Evolutionary conservation across 2,797 vertebrate species (phyloP).

Genomic region (Yasuhikotakia modesta): DNA sequence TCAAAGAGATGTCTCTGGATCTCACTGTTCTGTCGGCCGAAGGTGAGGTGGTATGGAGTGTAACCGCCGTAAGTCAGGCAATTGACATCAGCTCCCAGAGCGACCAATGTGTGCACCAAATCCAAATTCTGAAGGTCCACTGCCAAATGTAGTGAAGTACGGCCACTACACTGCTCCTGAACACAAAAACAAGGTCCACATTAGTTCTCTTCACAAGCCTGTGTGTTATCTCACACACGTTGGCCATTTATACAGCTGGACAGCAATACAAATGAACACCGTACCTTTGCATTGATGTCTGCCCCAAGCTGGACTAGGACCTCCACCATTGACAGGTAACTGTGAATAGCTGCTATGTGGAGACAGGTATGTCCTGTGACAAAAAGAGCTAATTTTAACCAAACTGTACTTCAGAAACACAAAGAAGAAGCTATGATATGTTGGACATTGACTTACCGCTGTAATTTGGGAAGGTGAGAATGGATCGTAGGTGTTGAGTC

Average conservation of each 20-base stretch:
- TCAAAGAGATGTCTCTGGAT: slow-evolving; percentile 85
- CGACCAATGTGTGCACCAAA: slow-evolving; percentile 84
- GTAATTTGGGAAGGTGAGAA: slow-evolving; percentile 87
- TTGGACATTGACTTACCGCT: slow-evolving; percentile 68
- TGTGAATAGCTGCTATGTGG: slow-evolving; percentile 89
- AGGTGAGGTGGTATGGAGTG: slow-evolving; percentile 92
- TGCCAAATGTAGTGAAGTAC: slow-evolving; percentile 91
- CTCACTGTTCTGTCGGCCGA: slow-evolving; percentile 85
- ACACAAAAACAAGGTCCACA: rapidly evolving
- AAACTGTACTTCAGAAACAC: not conserved
- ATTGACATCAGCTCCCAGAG: slow-evolving; percentile 88
- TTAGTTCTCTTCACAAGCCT: slow-evolving; percentile 47
- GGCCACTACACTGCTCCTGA: slow-evolving; percentile 93
- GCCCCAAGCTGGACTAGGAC: slow-evolving; percentile 85
- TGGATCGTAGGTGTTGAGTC: slow-evolving; percentile 75
- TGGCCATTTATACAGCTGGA: not conserved
- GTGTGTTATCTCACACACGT: no score
- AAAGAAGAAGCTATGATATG: not conserved
- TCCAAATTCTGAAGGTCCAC: slow-evolving; percentile 91
- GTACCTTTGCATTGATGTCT: slow-evolving; percentile 92
- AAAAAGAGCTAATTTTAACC: not conserved
- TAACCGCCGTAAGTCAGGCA: slow-evolving; percentile 92
- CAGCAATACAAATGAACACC: not conserved
- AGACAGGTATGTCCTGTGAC: slow-evolving; percentile 89
- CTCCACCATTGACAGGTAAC: slow-evolving; percentile 89